A percentile compares a stretch with the other conserved stretches of the same genome.
phyloP scores from a whole-genome alignment of 37 sponge, comb jelly and placozoan species.

The Halichondria panicea region DNA sequence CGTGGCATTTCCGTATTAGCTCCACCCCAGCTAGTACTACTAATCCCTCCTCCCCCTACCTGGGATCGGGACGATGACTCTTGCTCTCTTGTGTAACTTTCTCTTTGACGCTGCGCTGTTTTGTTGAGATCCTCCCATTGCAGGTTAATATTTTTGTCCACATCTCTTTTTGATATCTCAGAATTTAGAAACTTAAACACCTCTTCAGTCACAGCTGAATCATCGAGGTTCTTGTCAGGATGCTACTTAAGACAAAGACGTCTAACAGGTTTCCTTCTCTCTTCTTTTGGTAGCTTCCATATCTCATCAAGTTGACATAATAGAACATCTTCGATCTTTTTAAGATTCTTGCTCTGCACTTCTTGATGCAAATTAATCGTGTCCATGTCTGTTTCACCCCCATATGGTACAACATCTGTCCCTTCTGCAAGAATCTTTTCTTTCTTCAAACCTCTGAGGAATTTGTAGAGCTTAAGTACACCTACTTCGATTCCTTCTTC shows the following conservation, averaged over 20 bases:
- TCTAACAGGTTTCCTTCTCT: conserved; percentile 30
- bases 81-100: background rate
- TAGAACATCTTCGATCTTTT: conserved; percentile 7
- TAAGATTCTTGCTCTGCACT: too few species aligned
- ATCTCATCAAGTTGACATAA: background rate
- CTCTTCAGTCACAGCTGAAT: conserved; percentile 18
- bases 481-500: conserved; percentile 27
- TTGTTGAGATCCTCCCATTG: too few species aligned
- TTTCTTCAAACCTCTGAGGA: conserved; percentile 11
- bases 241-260: conserved; percentile 54
- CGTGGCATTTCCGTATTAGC: too few species aligned
- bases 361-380: too few species aligned
- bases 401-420: background rate
- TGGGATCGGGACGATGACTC: background rate
- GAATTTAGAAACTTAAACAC: conserved; percentile 36
- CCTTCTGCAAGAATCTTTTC: background rate
- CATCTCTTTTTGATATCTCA: conserved; percentile 9
- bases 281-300: conserved; percentile 35
- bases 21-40: background rate
- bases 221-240: conserved; percentile 56
- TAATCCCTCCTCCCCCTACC: background rate
- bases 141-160: too few species aligned
- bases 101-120: too few species aligned
- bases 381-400: background rate
- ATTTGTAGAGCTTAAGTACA: conserved; percentile 52